Base-by-base conservation (phyloP, 2,888 invertebrate genomes). In the Amaurobius ferox region DNA sequence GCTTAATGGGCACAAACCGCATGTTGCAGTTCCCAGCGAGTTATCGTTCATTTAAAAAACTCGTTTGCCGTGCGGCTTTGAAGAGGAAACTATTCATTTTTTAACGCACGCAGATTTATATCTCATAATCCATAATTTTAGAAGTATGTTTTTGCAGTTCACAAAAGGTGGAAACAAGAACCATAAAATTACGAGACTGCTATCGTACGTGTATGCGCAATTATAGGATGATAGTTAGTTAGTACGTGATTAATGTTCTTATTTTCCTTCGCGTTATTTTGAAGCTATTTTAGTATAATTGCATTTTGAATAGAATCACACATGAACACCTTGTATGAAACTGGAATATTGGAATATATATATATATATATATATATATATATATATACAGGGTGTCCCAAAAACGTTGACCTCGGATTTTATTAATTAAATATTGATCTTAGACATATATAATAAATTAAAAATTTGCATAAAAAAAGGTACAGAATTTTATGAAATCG, bases 21-120 rank as follows among this genome's bases (percentile, higher is more conserved):
- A 30, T 72, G 79, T 35, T 66, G 26, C n/a, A 48, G 71, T 79
- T 79, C 79, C 72, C 72, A 79, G 13, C 40, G 72, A 72, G 19
- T 72, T 30, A n/a, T 72, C 30, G 30, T 35, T 48, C 66, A 48
- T 55, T 55, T 61, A 61, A 78, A 78, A 78, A 78, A 11, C 55
- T 68, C 39, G 26, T 39, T 78, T 78, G 40, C 68, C 68, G 29
- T 32, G 23, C 28, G 61, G 55, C 7, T 28, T 19, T 29, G 19
- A 29, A 61, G 35, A 11, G 67, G n/a, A 68, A 78, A 61, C 48
- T 23, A 23, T 39, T 26, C 78, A 32, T 62, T 61, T 28, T 68
- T 77, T 61, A 78, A 61, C 55, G 30, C 61, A 26, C 44, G 48
- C 61, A 55, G 61, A 78, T 70, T 78, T 78, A 78, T 78, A 61